Conservation (phyloP, 2,113 vertebrate genomes). For the Nansenia antarctica region DNA sequence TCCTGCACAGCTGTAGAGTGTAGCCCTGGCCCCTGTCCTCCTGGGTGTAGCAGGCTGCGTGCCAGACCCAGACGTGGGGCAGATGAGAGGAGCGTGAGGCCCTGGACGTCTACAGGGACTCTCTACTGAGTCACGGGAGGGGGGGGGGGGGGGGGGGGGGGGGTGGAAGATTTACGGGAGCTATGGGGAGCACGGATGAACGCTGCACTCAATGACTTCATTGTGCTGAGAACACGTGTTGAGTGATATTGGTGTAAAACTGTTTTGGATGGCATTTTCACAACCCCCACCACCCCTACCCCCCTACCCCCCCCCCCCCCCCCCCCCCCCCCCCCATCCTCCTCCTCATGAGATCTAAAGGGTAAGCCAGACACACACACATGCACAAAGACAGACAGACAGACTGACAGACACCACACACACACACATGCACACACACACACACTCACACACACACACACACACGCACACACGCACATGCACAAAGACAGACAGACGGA, state of each 20-base stretch:
- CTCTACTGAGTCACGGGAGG: not conserved
- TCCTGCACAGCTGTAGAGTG: not conserved
- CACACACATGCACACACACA: not conserved
- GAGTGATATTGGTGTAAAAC: constrained; percentile 1
- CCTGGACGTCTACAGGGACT: constrained; percentile 2
- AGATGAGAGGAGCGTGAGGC: not conserved
- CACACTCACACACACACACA: not conserved
- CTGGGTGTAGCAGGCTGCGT: not conserved
- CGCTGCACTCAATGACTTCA: constrained; percentile 10
- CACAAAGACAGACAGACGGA: no score
- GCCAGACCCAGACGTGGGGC: not conserved
- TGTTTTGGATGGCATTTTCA: constrained; percentile 17
- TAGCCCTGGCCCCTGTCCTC: not conserved
- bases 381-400: constrained; percentile 1
- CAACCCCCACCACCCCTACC: no score
- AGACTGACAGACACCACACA: not conserved
- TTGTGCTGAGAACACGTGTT: constrained; percentile 12
- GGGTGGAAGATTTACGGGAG: constrained; percentile 29
- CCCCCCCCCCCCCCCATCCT: no score
- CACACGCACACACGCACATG: constrained; percentile 12
- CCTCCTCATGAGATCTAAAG: constrained; percentile 4
- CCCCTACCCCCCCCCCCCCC: no score
- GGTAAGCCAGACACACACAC: not conserved
- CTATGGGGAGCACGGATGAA: not conserved
- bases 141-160: no score